Percentiles rank a stretch among this genome's conserved stretches.
These are phyloP conservation scores for Murina feae DNA, from an alignment of 2,113 vertebrate genomes.

Conservation along the genomic window DNA sequence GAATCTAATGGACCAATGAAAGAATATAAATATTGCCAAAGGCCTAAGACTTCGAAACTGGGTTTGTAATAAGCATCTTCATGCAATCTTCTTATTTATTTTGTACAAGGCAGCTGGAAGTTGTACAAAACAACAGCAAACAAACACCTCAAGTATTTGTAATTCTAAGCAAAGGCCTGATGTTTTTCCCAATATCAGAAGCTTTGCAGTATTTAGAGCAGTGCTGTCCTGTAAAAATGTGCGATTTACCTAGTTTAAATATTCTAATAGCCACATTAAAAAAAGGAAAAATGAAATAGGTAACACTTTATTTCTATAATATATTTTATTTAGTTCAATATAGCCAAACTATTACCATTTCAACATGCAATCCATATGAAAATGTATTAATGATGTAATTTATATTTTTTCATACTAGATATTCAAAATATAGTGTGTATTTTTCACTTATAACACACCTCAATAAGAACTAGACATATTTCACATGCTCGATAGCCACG, in stretches of 20 bases:
- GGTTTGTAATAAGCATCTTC: background rate
- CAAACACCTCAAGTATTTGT: background rate
- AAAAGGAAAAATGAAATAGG: background rate
- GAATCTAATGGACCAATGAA: background rate
- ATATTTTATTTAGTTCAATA: background rate
- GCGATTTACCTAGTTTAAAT: background rate
- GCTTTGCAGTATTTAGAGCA: background rate
- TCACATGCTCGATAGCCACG: background rate
- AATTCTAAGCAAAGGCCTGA: background rate
- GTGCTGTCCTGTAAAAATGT: background rate
- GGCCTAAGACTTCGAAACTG: background rate
- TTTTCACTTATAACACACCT: background rate
- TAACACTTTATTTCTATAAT: background rate
- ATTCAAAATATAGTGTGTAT: background rate
- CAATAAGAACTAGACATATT: background rate
- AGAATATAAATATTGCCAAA: background rate
- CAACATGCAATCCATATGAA: background rate
- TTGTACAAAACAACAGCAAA: background rate
- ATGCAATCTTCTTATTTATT: background rate
- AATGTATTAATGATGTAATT: background rate
- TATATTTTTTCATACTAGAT: background rate
- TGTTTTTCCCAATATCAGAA: background rate
- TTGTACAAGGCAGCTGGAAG: background rate
- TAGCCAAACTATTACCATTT: slow-evolving; percentile 9
- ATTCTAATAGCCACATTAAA: background rate